Conservation (phyloP, 2,113 vertebrate species). For the Hemichromis elongatus region DNA sequence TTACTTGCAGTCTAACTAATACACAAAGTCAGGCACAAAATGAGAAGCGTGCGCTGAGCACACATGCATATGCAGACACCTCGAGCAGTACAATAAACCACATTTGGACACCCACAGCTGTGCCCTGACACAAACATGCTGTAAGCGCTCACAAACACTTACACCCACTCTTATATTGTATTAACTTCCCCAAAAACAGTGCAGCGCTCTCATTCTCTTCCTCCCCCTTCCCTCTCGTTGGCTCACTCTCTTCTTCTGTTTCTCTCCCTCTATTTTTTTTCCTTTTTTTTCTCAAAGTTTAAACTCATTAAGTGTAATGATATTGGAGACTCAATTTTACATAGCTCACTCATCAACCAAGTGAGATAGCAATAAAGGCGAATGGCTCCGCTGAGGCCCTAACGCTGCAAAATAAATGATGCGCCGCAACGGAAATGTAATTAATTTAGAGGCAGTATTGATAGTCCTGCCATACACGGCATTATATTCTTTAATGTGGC, state of each 20-base stretch:
- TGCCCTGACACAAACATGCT: conserved; percentile 62
- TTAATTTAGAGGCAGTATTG: conserved; percentile 99
- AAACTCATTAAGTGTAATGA: conserved; percentile 94
- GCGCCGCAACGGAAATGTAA: conserved; percentile 98
- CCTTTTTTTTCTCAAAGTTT: conserved; percentile 77
- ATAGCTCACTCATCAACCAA: conserved; percentile 94
- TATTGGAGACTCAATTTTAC: conserved; percentile 96
- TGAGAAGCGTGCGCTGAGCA: not conserved
- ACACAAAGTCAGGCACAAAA: conserved; percentile 2
- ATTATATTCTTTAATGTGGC: conserved; percentile 98
- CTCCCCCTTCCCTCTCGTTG: conserved; percentile 9
- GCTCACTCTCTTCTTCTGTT: conserved; percentile 31
- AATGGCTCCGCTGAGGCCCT: conserved; percentile 97
- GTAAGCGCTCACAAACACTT: conserved; percentile 55
- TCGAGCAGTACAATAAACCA: conserved; percentile 47
- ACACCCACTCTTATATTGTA: conserved; percentile 59
- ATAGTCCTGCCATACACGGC: conserved; percentile 97
- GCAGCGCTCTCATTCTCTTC: conserved; percentile 19
- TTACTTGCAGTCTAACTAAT: not conserved
- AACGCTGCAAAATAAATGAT: conserved; percentile 98
- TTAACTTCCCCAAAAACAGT: conserved; percentile 55
- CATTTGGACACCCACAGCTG: conserved; percentile 59
- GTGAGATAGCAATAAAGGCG: conserved; percentile 96
- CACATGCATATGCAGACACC: conserved; percentile 4
- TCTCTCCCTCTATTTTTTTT: conserved; percentile 9